Base-by-base conservation (phyloP, 2,888 invertebrate genomes). In the Drosophila yooni region DNA sequence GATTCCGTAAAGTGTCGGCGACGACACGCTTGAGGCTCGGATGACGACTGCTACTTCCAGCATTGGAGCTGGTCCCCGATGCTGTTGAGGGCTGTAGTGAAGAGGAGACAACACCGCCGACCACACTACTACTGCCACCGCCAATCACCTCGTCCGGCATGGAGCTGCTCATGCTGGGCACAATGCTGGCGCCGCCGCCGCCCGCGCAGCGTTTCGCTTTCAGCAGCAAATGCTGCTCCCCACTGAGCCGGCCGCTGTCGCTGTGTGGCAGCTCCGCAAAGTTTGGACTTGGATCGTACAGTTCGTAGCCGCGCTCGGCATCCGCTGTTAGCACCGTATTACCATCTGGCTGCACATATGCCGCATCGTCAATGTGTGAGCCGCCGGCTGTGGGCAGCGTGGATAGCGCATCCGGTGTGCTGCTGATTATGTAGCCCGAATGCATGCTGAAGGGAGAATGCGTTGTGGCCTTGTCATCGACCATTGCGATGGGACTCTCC, bases 391-490 rank as follows among this genome's bases (percentile, higher is more conserved):
- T 91, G 51, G 92, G 92, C 56, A 91, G 76, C 13, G 91, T 92
- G 43, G 88, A 83, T 29, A 90, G 86, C 7, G 85, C 90, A 73
- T 91, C 92, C 13, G 92, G 92, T 8, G 92, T 92, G 76, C 92
- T 93, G 84, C 90, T 92, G 43, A 90, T 89, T 43, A 91, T 90
- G 33, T 83, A 90, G 48, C 89, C 92, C n/a, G 93, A 92, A 31
- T 89, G 92, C 64, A 91, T 80, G 80, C 92, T 92, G 57, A 92
- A 93, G 40, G 93, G 93, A 76, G 93, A 93, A 81, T 92, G 90
- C 21, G 91, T 88, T n/a, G 88, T 82, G 3, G 62, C 76, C 57
- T 90, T 91, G 50, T 91, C 92, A 43, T 92, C 91, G 38, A 87
- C 90, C 52, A 91, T 65, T 25, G 88, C 91, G 31, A 91, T 89